phyloP scores from a whole-genome alignment of 2,888 invertebrate genomes.

The Idaea dimidiata region DNA sequence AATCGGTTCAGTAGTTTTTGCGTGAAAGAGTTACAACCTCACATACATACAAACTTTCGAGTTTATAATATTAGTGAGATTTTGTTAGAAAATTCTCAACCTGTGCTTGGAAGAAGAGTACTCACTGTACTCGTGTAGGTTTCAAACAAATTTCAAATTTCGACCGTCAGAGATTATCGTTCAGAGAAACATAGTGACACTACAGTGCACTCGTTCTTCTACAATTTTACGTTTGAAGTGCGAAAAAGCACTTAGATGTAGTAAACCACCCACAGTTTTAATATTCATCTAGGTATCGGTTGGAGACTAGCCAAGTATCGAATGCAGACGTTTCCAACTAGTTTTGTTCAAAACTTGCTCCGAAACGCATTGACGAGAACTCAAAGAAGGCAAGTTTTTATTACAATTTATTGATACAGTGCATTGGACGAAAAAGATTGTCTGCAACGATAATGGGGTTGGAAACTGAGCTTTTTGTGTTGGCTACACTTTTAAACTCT shows the following conservation, averaged over 20 bases:
- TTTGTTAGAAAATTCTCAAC: no score
- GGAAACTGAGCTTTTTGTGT: not conserved
- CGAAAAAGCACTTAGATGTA: conserved; percentile 2
- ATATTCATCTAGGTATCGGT: conserved; percentile 35
- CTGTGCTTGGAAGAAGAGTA: no score
- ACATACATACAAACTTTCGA: no score
- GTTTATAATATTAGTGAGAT: no score
- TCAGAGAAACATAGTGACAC: not conserved
- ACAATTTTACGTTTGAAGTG: not conserved
- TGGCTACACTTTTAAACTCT: not conserved
- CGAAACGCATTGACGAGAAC: conserved; percentile 59
- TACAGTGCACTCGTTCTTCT: not conserved
- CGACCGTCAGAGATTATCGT: no score
- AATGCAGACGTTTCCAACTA: conserved; percentile 57
- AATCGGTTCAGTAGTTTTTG: no score
- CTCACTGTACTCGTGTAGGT: no score
- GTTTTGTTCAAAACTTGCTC: conserved; percentile 54
- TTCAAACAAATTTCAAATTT: no score
- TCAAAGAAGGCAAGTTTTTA: conserved; percentile 20
- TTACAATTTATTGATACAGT: conserved; percentile 50
- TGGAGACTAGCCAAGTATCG: conserved; percentile 54
- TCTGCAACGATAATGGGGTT: conserved; percentile 3
- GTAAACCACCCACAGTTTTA: conserved; percentile 12
- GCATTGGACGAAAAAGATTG: conserved; percentile 9
- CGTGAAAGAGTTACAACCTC: no score